Percentiles rank a stretch among this genome's conserved stretches.
Evolutionary conservation across 2,797 vertebrate genomes (phyloP).

Genomic region (Molossus alvarezi): DNA sequence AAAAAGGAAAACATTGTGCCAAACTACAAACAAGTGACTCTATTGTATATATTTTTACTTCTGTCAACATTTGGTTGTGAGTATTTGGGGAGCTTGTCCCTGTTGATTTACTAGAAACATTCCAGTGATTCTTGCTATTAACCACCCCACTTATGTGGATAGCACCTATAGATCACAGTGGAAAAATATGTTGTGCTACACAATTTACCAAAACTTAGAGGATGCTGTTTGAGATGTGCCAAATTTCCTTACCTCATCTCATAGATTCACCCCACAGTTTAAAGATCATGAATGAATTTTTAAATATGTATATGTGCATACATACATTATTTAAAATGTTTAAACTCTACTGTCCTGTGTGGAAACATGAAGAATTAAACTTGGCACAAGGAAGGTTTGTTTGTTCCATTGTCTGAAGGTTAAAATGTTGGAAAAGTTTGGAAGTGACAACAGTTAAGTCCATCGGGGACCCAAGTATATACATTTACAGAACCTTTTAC

Average conservation of each 20-base stretch:
- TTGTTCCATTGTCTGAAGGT: conserved; percentile 84
- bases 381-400: conserved; percentile 84
- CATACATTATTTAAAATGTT: conserved; percentile 73
- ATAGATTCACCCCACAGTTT: conserved; percentile 93
- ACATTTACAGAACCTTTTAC: conserved; percentile 88
- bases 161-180: conserved; percentile 97
- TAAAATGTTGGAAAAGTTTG: conserved; percentile 87
- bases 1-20: conserved; percentile 95
- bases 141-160: conserved; percentile 92
- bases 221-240: conserved; percentile 96
- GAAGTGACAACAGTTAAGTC: conserved; percentile 87
- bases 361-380: conserved; percentile 86
- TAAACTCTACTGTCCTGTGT: conserved; percentile 85
- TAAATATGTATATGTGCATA: not conserved
- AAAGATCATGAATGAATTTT: conserved; percentile 91
- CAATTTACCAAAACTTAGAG: conserved; percentile 97
- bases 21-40: conserved; percentile 99
- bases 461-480: conserved; percentile 88
- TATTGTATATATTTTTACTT: conserved; percentile 97
- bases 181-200: conserved; percentile 92
- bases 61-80: conserved; percentile 96
- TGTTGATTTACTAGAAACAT: conserved; percentile 94
- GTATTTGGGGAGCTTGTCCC: conserved; percentile 94
- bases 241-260: conserved; percentile 99
- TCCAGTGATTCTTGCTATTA: conserved; percentile 95